Percentiles rank a stretch among this genome's conserved stretches.
These are phyloP conservation scores for Florisuga fusca DNA, from an alignment of 2,797 vertebrate genomes.

Conservation along the genomic window DNA sequence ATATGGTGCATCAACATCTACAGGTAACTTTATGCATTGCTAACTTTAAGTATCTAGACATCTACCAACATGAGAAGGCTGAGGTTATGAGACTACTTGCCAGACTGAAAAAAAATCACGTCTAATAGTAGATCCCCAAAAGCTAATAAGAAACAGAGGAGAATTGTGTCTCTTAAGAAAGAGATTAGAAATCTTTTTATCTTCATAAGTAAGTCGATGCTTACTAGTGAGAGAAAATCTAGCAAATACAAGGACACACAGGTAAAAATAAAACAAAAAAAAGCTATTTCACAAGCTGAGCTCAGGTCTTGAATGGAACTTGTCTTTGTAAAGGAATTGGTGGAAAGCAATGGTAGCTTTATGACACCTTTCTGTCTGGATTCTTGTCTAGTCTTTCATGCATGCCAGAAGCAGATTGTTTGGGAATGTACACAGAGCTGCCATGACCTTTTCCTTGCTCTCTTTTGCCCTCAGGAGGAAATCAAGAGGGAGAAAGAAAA, in stretches of 20 bases:
- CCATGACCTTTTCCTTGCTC: background rate
- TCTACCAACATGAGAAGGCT: background rate
- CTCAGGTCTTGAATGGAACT: background rate
- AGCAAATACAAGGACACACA: background rate
- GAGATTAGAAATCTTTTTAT: background rate
- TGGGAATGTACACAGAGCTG: background rate
- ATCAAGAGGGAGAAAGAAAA: background rate
- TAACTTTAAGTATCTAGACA: slow-evolving; percentile 29
- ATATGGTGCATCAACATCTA: background rate
- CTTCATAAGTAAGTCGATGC: background rate
- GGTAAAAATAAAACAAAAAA: background rate
- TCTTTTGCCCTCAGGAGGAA: background rate
- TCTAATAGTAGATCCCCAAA: background rate
- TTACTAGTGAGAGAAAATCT: background rate
- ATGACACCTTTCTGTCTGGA: background rate
- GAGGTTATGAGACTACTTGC: background rate
- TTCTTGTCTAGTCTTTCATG: background rate
- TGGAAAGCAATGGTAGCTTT: background rate
- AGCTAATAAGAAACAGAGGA: background rate
- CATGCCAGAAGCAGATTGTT: background rate
- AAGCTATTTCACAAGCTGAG: background rate
- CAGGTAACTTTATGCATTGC: slow-evolving; percentile 22
- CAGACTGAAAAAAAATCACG: background rate
- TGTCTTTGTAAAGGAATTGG: background rate
- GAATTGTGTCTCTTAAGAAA: background rate